Conservation (phyloP, 2,113 vertebrate species). For the Mormyrus lacerda region DNA sequence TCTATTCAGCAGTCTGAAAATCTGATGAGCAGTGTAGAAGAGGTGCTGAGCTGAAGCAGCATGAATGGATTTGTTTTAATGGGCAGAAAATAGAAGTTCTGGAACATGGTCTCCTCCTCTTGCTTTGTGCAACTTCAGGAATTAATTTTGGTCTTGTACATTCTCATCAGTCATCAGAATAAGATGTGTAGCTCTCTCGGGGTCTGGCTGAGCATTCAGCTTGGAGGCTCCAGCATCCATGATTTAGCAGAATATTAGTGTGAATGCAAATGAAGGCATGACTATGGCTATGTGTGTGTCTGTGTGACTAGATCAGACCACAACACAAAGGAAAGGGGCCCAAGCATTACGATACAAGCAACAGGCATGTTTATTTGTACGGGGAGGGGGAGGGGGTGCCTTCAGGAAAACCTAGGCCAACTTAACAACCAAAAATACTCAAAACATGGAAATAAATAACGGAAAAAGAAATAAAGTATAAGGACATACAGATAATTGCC, state of each 20-base stretch:
- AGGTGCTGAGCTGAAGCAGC: neutral
- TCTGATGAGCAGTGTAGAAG: neutral
- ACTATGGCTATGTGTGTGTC: too few species aligned
- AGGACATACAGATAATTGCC: neutral
- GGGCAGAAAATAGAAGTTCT: neutral
- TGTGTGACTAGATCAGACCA: too few species aligned
- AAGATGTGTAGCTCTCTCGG: neutral
- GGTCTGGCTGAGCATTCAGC: neutral
- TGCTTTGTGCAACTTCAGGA: neutral
- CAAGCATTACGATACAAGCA: too few species aligned
- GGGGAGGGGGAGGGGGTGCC: too few species aligned
- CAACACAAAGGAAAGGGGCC: too few species aligned
- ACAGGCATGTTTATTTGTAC: too few species aligned
- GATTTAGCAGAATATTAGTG: neutral
- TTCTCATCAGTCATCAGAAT: neutral
- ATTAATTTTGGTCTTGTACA: neutral
- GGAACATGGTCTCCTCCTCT: neutral
- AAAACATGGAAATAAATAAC: neutral
- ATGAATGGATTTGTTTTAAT: neutral
- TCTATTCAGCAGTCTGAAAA: neutral
- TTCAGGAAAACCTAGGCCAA: neutral
- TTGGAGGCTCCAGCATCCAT: neutral
- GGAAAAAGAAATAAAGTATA: neutral
- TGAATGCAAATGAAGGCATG: neutral
- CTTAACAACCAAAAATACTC: neutral